phyloP scores from a whole-genome alignment of 1,140 invertebrate genomes.

The Rhopalosiphum padi region DNA sequence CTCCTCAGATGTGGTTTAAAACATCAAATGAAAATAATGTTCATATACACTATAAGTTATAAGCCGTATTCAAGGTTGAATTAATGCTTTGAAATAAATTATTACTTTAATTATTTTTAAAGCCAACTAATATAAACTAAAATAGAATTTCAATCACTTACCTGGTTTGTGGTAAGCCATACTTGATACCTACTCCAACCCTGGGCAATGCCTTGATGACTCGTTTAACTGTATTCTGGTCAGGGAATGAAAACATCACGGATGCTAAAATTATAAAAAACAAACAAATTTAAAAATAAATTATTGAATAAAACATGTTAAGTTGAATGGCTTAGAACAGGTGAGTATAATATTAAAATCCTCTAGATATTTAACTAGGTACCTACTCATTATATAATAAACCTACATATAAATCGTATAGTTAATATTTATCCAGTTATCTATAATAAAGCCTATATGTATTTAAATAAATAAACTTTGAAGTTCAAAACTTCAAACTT shows the following conservation, averaged over 20 bases:
- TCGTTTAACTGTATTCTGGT: constrained; percentile 96
- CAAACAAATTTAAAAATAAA: constrained; percentile 18
- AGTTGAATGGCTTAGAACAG: no score
- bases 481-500: not conserved
- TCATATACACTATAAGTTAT: no score
- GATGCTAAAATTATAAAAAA: constrained; percentile 76
- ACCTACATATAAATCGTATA: not conserved
- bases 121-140: not conserved
- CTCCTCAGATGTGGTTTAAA: no score
- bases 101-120: not conserved
- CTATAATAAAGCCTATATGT: not conserved
- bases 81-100: not conserved
- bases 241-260: constrained; percentile 97
- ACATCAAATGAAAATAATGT: no score
- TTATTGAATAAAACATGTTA: no score
- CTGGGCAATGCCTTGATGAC: constrained; percentile 96
- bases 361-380: no score
- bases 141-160: constrained; percentile 64
- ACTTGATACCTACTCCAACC: constrained; percentile 99
- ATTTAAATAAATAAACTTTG: not conserved
- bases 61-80: not conserved
- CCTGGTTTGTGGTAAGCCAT: constrained; percentile 97
- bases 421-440: not conserved
- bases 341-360: no score
- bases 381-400: not conserved